Percentiles rank a stretch among this genome's conserved stretches.
Conservation (phyloP, 2,888 invertebrate species). For the Drosophila putrida region DNA sequence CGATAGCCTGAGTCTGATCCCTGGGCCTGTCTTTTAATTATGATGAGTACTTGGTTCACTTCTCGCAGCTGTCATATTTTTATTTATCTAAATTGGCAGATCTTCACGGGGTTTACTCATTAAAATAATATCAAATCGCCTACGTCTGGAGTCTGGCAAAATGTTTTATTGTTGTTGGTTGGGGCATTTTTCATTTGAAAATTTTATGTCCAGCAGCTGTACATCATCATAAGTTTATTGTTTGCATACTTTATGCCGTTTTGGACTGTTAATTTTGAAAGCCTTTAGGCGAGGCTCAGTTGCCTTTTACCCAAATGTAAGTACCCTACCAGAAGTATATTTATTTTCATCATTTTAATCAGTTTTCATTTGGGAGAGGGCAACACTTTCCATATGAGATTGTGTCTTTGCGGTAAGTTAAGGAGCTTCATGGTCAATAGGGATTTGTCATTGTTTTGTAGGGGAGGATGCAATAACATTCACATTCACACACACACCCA, state of each 20-base stretch:
- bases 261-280: conserved; percentile 46
- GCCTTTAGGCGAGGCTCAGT: conserved; percentile 34
- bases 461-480: conserved; percentile 23
- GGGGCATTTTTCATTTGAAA: conserved; percentile 40
- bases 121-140: conserved; percentile 66
- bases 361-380: conserved; percentile 1
- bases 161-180: conserved; percentile 64
- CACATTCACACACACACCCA: background rate
- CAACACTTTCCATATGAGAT: conserved; percentile 13
- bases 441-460: conserved; percentile 51
- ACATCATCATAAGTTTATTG: conserved; percentile 71
- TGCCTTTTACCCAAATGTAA: conserved; percentile 1
- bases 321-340: background rate
- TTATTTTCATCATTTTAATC: conserved; percentile 28
- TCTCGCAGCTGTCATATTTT: conserved; percentile 76
- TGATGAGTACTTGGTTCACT: conserved; percentile 64
- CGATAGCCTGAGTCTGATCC: conserved; percentile 26
- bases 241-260: conserved; percentile 53
- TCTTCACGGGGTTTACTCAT: conserved; percentile 72
- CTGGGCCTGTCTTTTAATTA: conserved; percentile 60
- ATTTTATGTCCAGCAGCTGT: conserved; percentile 72
- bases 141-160: conserved; percentile 29
- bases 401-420: conserved; percentile 37
- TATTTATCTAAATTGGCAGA: conserved; percentile 72
- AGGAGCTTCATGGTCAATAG: conserved; percentile 30